Evolutionary conservation across 2,888 invertebrate species (phyloP), one percentile per base, ranked within the genome.

Genomic region (Altica lythri): DNA sequence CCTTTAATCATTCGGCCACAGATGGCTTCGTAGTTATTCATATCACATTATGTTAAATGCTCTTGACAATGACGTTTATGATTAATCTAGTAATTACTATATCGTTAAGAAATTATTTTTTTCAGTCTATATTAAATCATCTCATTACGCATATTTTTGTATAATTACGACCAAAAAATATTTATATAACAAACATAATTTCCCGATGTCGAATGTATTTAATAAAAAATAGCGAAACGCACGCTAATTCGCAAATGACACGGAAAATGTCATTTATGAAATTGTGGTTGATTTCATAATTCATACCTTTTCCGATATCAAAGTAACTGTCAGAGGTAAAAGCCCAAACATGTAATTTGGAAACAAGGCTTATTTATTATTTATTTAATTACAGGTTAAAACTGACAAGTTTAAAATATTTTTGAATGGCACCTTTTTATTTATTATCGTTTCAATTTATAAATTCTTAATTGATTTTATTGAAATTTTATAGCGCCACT

Each of bases 261-360:
- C 59, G 65, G 63, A 61, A 63, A 64, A 65, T 65, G 67, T 67
- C 67, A 67, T 67, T 67, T 67, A 65, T 65, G 67, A 64, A 67
- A 67, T 65, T 65, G 65, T 59, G 67, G 67, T 63, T 61, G 59
- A 60, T 59, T 65, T 53, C 61, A 67, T 67, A 63, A 67, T 67
- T 65, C 62, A 67, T 59, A 61, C 59, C 64, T 61, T 59, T 64
- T 60, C 63, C 57, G 54, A 64, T 67, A 64, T 63, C 65, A 64
- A 61, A 63, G 64, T 60, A 60, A 60, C 58, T 62, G 64, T 65
- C 64, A 63, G 57, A 62, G 59, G 57, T 63, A 63, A 64, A 63
- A 59, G 61, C 63, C 61, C 53, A 58, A 61, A 58, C 55, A 50
- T 53, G 59, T 61, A 63, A 65, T 65, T 65, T 61, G 59, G 55